Percentiles rank a stretch among this genome's conserved stretches.
Conservation (phyloP, 2,113 vertebrate genomes). For the Petrocephalus microphthalmus region DNA sequence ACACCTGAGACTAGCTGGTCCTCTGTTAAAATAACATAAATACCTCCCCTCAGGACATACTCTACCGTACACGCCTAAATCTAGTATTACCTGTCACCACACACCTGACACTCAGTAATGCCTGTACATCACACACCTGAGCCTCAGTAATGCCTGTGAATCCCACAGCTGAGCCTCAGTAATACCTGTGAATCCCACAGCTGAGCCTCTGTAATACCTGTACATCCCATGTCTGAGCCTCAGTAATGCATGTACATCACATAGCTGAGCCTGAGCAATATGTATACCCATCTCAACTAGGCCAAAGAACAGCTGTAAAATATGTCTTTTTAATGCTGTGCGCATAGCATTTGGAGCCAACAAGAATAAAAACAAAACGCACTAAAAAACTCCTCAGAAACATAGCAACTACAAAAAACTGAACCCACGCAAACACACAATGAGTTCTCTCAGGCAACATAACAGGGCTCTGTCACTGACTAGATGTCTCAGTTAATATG, state of each 20-base stretch:
- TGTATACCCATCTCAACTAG: background rate
- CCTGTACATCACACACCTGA: background rate
- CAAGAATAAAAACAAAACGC: background rate
- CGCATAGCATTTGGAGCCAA: background rate
- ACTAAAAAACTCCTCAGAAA: background rate
- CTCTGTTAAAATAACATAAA: background rate
- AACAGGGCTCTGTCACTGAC: background rate
- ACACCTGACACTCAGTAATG: background rate
- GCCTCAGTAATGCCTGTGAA: background rate
- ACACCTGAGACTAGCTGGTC: background rate
- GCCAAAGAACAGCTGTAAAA: background rate
- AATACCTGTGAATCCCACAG: too few relatives aligned
- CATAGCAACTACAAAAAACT: background rate
- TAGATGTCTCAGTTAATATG: slow-evolving; percentile 11
- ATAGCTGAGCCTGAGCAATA: background rate
- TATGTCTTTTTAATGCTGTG: background rate
- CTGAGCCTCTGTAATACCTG: background rate
- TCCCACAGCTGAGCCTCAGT: background rate
- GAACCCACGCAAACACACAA: slow-evolving; percentile 18
- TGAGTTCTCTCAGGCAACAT: slow-evolving; percentile 9
- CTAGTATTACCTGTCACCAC: background rate
- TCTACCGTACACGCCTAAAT: background rate
- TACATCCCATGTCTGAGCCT: background rate
- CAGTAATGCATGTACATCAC: background rate
- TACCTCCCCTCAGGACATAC: background rate